phyloP scores from a whole-genome alignment of 2,797 vertebrate species.

The Spea hammondii region DNA sequence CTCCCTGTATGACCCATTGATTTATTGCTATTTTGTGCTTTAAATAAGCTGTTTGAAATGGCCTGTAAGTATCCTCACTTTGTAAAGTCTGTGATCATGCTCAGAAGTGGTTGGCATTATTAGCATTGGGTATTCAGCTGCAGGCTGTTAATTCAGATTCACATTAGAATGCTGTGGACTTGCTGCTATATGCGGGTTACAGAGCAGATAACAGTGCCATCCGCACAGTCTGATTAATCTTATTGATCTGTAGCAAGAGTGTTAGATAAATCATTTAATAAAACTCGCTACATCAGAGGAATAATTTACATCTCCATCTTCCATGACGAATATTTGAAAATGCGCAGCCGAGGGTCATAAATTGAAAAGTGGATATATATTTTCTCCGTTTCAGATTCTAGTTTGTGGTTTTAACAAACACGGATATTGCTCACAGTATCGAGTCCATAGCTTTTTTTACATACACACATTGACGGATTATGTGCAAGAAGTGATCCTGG shows the following conservation, averaged over 20 bases:
- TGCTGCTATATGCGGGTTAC: constrained; percentile 3
- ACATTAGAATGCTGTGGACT: constrained; percentile 19
- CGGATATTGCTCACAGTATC: too few species aligned
- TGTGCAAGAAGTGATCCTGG: too few species aligned
- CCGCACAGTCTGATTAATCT: constrained; percentile 21
- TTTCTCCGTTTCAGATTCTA: not conserved
- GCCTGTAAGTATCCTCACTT: not conserved
- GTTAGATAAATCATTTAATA: constrained; percentile 24
- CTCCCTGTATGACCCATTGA: not conserved
- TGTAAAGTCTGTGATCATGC: constrained; percentile 6
- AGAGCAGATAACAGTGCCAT: constrained; percentile 19
- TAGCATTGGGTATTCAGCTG: not conserved
- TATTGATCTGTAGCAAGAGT: constrained; percentile 24
- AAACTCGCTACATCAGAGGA: constrained; percentile 16
- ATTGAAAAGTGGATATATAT: constrained; percentile 13
- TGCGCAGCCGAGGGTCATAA: constrained; percentile 6
- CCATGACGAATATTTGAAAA: constrained; percentile 12
- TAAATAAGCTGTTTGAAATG: not conserved
- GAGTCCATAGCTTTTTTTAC: too few species aligned
- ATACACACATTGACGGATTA: too few species aligned
- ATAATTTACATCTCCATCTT: constrained; percentile 22
- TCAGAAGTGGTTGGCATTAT: constrained; percentile 12
- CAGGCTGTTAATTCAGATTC: constrained; percentile 14
- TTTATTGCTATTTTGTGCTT: not conserved
- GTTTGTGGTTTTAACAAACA: not conserved